A percentile compares a stretch with the other conserved stretches of the same genome.
Conservation (phyloP, 2,797 vertebrate genomes). For the Notolabrus celidotus region DNA sequence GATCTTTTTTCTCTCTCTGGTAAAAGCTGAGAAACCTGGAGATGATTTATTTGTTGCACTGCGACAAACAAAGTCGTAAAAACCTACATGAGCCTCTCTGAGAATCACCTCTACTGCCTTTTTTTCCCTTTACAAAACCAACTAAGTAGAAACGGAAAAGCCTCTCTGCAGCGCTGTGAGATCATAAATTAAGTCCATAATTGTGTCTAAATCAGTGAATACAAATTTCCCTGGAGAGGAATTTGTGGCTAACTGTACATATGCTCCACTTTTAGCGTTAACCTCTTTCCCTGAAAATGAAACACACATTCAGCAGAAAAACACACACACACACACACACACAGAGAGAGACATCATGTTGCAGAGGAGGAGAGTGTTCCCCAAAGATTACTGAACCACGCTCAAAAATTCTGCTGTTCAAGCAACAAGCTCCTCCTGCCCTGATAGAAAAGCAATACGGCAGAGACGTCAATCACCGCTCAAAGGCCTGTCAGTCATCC, state of each 20-base stretch:
- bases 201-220: slow-evolving; percentile 31
- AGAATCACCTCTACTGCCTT: slow-evolving; percentile 15
- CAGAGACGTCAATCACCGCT: slow-evolving; percentile 29
- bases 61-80: slow-evolving; percentile 39
- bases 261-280: slow-evolving; percentile 34
- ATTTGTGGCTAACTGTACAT: slow-evolving; percentile 14
- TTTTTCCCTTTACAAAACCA: not conserved
- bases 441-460: slow-evolving; percentile 18
- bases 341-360: not conserved
- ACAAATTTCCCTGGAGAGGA: slow-evolving; percentile 29
- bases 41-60: slow-evolving; percentile 40
- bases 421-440: slow-evolving; percentile 24
- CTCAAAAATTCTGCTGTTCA: slow-evolving; percentile 13
- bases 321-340: slow-evolving; percentile 7
- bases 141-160: slow-evolving; percentile 1
- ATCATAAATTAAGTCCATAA: slow-evolving; percentile 18
- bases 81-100: not conserved
- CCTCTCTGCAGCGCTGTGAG: not conserved
- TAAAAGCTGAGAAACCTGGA: slow-evolving; percentile 8
- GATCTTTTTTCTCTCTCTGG: slow-evolving; percentile 20
- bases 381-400: slow-evolving; percentile 5
- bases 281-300: slow-evolving; percentile 8
- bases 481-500: slow-evolving; percentile 48
- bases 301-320: slow-evolving; percentile 7
- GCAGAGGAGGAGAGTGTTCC: not conserved